These are phyloP conservation scores for Oreonectes daqikongensis DNA, from an alignment of 2,797 vertebrate genomes.

Conservation along the genomic window DNA sequence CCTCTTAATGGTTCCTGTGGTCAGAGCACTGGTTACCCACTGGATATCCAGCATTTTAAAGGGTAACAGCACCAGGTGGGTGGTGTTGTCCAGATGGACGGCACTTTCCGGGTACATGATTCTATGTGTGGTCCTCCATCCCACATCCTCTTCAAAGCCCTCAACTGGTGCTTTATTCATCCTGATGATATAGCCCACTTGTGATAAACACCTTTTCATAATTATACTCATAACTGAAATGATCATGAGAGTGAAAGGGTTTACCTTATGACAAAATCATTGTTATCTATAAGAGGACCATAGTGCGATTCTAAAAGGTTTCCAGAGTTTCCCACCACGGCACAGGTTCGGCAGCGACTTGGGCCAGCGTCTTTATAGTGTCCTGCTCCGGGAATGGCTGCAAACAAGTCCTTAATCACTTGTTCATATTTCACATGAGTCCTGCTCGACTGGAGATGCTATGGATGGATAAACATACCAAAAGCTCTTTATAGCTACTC, in stretches of 20 bases:
- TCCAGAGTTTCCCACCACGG: slow-evolving; percentile 81
- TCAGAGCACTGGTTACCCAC: slow-evolving; percentile 91
- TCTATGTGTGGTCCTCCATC: slow-evolving; percentile 47
- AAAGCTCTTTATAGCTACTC: no score
- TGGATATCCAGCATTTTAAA: slow-evolving; percentile 79
- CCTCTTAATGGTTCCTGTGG: slow-evolving; percentile 86
- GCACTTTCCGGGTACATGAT: slow-evolving; percentile 53
- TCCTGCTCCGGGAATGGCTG: slow-evolving; percentile 64
- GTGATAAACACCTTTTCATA: no score
- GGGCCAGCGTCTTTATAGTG: slow-evolving; percentile 52
- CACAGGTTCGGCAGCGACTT: slow-evolving; percentile 70
- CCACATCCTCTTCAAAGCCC: slow-evolving; percentile 48
- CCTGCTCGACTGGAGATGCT: slow-evolving; percentile 1
- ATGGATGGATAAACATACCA: not conserved
- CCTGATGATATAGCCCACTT: slow-evolving; percentile 7
- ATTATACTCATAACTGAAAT: no score
- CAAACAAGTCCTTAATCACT: slow-evolving; percentile 71
- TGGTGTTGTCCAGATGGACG: slow-evolving; percentile 37
- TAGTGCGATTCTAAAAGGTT: slow-evolving; percentile 67
- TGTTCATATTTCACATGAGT: slow-evolving; percentile 21
- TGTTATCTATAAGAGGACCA: slow-evolving; percentile 70
- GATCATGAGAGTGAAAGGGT: not conserved
- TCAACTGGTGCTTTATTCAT: slow-evolving; percentile 44
- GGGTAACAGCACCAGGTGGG: slow-evolving; percentile 46
- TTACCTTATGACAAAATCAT: slow-evolving; percentile 71